These are phyloP conservation scores for Scomber japonicus DNA, from an alignment of 2,113 vertebrate species.

Conservation along the genomic window DNA sequence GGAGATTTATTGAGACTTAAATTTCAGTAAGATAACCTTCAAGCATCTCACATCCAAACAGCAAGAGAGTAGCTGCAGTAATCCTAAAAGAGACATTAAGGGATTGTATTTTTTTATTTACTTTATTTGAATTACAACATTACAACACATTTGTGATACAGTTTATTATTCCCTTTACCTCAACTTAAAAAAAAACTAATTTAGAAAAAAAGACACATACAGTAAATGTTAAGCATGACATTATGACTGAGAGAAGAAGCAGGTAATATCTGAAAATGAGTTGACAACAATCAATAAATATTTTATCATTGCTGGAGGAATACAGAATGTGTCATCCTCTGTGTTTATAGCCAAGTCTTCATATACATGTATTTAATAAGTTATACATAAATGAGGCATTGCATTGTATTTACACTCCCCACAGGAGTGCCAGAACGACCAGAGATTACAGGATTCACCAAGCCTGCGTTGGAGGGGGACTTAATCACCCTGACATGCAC, in stretches of 20 bases:
- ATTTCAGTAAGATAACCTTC: background rate
- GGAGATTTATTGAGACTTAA: background rate
- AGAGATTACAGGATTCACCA: constrained; percentile 94
- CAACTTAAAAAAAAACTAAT: background rate
- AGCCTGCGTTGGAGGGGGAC: constrained; percentile 94
- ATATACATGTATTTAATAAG: background rate
- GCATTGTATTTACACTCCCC: constrained; percentile 31
- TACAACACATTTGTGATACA: background rate
- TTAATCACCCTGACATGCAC: constrained; percentile 94
- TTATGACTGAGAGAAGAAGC: background rate
- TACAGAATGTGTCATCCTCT: background rate
- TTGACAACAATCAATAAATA: background rate
- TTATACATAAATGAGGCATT: background rate
- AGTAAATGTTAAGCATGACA: background rate
- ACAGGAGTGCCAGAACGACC: constrained; percentile 95
- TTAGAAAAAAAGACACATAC: too few relatives aligned
- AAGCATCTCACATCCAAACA: background rate
- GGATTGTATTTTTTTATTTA: background rate
- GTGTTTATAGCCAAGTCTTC: background rate
- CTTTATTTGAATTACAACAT: background rate
- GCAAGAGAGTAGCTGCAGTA: background rate
- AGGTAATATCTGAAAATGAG: constrained; percentile 8
- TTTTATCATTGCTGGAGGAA: background rate
- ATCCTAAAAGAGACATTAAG: background rate
- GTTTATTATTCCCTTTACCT: background rate